Evolutionary conservation across 2,888 invertebrate genomes (phyloP), one percentile per base, ranked within the genome.

Genomic region (Mystacides longicornis): DNA sequence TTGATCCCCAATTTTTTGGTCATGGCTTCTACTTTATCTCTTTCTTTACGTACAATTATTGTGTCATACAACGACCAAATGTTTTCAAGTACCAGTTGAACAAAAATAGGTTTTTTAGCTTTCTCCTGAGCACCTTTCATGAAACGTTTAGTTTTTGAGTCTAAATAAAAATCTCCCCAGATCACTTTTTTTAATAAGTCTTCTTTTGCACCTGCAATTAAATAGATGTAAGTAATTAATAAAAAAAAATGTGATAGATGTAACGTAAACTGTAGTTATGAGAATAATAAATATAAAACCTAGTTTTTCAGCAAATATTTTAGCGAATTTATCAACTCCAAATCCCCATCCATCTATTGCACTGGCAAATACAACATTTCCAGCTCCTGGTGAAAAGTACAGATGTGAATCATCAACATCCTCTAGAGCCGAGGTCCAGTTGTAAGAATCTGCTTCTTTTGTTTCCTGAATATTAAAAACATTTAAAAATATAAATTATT

Each of bases 351-450:
- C 95, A 73, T 99, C 96, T 9, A 89, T 80, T 16, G 98, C 97
- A 67, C 96, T 94, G 1, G 92, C 89, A 76, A 99, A 99, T 3
- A 98, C 81, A 0, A 99, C 97, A 79, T 99, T 99, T 16, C 95
- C 95, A 64, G 82, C 83, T 63, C 89, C 89, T 0, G 99, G 99
- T 1, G 89, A 85, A 70, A 99, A 99, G 69, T 93, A 95, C n/a
- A 94, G 72, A 54, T 82, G 78, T 0, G 93, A 90, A 68, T 93
- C 93, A 70, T 93, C 93, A 0, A 82, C 75, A 57, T 90, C 86
- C 66, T 93, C 92, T 31, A 92, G 68, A 2, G 85, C 89, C 0
- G 87, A 85, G 56, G 85, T 87, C 84, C 90, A 90, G 66, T 92
- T 88, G 65, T 78, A 78, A 55, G 73, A 65, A 14, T 37, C n/a